Evolutionary conservation across 2,888 invertebrate species (phyloP).

Genomic region (Tipula lateralis): DNA sequence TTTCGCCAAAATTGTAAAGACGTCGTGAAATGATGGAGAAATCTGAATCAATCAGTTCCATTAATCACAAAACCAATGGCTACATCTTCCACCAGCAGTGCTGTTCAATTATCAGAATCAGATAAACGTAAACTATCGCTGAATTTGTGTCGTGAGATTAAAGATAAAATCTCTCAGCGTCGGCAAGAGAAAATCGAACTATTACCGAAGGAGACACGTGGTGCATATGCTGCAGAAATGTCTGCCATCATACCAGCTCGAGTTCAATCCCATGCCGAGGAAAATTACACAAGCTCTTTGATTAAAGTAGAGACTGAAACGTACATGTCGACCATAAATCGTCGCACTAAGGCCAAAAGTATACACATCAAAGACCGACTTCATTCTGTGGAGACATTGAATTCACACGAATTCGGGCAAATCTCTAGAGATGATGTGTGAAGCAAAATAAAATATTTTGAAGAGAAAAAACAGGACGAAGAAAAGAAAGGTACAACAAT

Average conservation of each 20-base stretch:
- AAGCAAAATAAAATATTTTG: constrained; percentile 75
- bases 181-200: constrained; percentile 35
- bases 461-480: constrained; percentile 57
- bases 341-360: background rate
- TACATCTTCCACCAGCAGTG: background rate
- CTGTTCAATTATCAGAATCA: constrained; percentile 54
- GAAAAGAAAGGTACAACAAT: constrained; percentile 50
- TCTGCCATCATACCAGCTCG: constrained; percentile 42
- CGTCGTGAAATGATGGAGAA: constrained; percentile 41
- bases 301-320: constrained; percentile 24
- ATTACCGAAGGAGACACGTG: constrained; percentile 57
- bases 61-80: constrained; percentile 39
- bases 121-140: constrained; percentile 70
- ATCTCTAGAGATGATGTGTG: constrained; percentile 58
- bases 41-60: constrained; percentile 56
- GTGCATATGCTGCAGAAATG: constrained; percentile 56
- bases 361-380: constrained; percentile 43
- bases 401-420: constrained; percentile 62
- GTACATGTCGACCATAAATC: background rate
- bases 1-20: constrained; percentile 42
- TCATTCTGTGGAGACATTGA: constrained; percentile 62
- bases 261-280: constrained; percentile 27
- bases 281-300: constrained; percentile 30
- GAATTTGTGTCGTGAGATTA: constrained; percentile 66
- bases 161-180: constrained; percentile 58